Base-by-base conservation (phyloP, 1,140 invertebrate genomes). In the Penaeus vannamei region DNA sequence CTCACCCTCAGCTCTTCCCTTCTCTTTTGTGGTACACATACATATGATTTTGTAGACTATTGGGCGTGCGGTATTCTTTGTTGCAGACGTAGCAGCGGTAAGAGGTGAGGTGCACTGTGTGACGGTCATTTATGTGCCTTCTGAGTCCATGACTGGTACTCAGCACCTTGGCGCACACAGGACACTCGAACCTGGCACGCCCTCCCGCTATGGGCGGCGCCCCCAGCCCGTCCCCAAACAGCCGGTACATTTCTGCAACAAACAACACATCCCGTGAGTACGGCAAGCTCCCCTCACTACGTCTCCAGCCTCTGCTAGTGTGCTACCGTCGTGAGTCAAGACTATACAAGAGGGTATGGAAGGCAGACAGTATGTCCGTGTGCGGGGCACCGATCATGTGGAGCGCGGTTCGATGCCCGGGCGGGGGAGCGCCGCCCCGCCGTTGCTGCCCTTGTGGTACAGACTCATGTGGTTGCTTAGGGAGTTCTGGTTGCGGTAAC, bases 21-120 rank as follows among this genome's bases (percentile, higher is more conserved):
- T 87, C 85, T 86, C 88, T 88, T 83, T 90, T 94, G 95, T 97
- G 97, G 95, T 97, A 97, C 93, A 96, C 97, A 95, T 98, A 98
- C 95, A 97, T 97, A 95, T 98, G 97, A 93, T 97, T 97, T 96
- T 97, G 97, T 93, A 98, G 95, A 91, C 96, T 97, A 94, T 98
- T 98, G 92, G 97, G 95, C 92, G 97, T 97, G 94, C 97, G 97
- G 95, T 98, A 98, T 91, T 97, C 96, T 92, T 97, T 95, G 94
- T 97, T 96, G 94, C 97, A 98, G 94, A 97, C 97, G 93, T 96
- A 95, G 94, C 97, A 98, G 93, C 96, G 95, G 94, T 97, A 97
- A 94, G 97, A 96, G 94, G 97, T 96, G 94, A 97, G 96, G 93
- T 96, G 95, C 94, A 96, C 96, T 92, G 96, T 96, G 95, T 97